Conservation (phyloP, 2,797 vertebrate genomes). For the Mionectes olivaceus region DNA sequence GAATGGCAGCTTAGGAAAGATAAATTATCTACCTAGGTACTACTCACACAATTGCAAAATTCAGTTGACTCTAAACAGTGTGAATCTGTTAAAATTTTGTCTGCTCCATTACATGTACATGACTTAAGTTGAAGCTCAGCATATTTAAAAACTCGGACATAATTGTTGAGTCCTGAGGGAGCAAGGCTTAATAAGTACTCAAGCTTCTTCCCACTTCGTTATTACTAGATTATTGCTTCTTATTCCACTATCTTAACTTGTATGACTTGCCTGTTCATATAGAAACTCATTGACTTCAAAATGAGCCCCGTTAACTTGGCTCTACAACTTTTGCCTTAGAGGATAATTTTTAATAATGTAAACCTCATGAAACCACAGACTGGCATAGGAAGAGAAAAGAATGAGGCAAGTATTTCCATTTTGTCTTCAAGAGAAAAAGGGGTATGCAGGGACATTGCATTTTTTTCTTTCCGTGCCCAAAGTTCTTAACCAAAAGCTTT, state of each 20-base stretch:
- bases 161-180: constrained; percentile 39
- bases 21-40: background rate
- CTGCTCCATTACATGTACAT: background rate
- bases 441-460: background rate
- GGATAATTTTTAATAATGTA: constrained; percentile 62
- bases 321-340: constrained; percentile 39
- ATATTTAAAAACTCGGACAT: constrained; percentile 6
- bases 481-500: background rate
- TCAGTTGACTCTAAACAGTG: background rate
- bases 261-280: constrained; percentile 56
- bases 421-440: constrained; percentile 17
- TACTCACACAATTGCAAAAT: background rate
- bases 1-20: background rate
- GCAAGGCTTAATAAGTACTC: constrained; percentile 9
- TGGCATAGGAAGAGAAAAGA: constrained; percentile 37
- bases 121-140: background rate
- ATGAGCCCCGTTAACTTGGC: constrained; percentile 19
- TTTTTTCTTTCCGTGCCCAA: background rate
- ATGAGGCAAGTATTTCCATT: constrained; percentile 23
- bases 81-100: background rate
- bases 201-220: constrained; percentile 20
- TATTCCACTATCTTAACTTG: constrained; percentile 48
- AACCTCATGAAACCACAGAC: constrained; percentile 41
- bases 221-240: constrained; percentile 55
- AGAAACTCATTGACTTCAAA: constrained; percentile 66